phyloP scores from a whole-genome alignment of 1,140 invertebrate species.

The Coelopa frigida region DNA sequence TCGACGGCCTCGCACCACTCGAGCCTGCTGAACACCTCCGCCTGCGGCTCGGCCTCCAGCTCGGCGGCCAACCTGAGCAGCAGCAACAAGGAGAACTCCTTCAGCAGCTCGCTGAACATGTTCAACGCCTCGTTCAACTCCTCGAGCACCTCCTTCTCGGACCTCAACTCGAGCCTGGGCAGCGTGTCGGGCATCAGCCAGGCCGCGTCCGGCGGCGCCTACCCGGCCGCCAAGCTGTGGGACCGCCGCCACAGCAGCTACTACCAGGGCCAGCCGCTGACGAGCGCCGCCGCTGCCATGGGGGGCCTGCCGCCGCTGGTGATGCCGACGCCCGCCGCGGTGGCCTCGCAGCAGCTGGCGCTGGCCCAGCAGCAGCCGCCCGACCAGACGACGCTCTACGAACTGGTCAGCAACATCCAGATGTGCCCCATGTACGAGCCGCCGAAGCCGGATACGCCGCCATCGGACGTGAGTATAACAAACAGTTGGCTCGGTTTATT shows the following conservation, averaged over 20 bases:
- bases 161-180: conserved; percentile 23
- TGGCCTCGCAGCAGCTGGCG: conserved; percentile 3
- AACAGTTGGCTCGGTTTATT: too few relatives aligned
- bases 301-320: conserved; percentile 1
- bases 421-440: conserved; percentile 28
- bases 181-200: too few relatives aligned
- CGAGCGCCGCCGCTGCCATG: not conserved
- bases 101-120: conserved; percentile 22
- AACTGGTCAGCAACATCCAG: conserved; percentile 20
- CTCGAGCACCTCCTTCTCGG: conserved; percentile 17
- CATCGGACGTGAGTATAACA: conserved; percentile 41
- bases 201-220: conserved; percentile 1
- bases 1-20: conserved; percentile 13
- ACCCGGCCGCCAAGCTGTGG: conserved; percentile 22
- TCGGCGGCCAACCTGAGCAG: too few relatives aligned
- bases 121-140: conserved; percentile 19
- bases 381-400: conserved; percentile 16
- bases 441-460: conserved; percentile 45
- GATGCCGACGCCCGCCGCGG: not conserved
- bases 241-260: conserved; percentile 23
- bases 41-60: conserved; percentile 15
- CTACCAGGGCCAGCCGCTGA: conserved; percentile 16
- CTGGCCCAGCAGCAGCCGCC: not conserved
- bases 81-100: conserved; percentile 29
- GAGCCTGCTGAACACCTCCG: conserved; percentile 20